These are phyloP conservation scores for Rynchops niger DNA, from an alignment of 2,113 vertebrate genomes.

Conservation along the genomic window DNA sequence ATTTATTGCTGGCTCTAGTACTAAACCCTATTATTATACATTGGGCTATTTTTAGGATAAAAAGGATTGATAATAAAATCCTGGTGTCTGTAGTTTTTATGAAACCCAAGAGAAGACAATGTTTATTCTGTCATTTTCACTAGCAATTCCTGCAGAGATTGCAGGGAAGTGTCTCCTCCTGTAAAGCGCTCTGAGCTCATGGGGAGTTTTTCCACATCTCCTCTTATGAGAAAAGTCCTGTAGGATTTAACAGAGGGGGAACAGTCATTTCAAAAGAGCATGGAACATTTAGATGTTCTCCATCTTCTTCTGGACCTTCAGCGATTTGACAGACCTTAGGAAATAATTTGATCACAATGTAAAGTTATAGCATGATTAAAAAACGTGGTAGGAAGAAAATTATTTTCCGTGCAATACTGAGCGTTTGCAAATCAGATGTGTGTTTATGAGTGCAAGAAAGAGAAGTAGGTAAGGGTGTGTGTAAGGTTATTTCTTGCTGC, in stretches of 20 bases:
- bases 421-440: neutral
- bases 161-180: neutral
- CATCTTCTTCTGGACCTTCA: neutral
- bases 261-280: neutral
- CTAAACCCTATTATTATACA: neutral
- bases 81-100: neutral
- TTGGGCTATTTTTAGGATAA: neutral
- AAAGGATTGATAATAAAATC: neutral
- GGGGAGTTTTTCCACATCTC: neutral
- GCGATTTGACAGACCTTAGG: neutral
- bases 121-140: neutral
- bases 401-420: neutral
- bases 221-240: neutral
- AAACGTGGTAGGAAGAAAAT: neutral
- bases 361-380: neutral
- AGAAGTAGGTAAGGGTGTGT: rapidly evolving
- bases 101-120: neutral
- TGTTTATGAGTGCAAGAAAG: neutral
- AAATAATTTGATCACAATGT: neutral
- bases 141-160: neutral
- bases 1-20: neutral
- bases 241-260: neutral
- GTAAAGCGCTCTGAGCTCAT: neutral
- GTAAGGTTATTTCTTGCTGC: neutral
- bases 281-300: neutral